These are phyloP conservation scores for Parochlus steinenii DNA, from an alignment of 2,888 invertebrate species.

Conservation along the genomic window DNA sequence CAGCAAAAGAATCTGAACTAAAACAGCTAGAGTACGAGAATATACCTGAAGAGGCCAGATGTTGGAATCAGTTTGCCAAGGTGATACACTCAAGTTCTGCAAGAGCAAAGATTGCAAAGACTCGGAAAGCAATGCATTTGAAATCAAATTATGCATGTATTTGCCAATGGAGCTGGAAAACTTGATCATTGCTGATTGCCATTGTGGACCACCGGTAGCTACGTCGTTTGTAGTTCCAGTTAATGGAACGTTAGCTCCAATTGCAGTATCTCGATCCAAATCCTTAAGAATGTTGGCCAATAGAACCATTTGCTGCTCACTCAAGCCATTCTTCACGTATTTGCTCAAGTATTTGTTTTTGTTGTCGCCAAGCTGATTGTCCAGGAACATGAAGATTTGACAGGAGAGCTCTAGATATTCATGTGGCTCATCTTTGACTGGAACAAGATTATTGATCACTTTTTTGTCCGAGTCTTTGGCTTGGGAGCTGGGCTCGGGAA, in stretches of 20 bases:
- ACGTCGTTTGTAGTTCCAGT: conserved; percentile 5
- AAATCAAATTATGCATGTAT: conserved; percentile 48
- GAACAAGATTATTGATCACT: conserved; percentile 38
- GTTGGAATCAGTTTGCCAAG: conserved; percentile 45
- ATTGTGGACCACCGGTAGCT: conserved; percentile 21
- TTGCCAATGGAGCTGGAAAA: conserved; percentile 29
- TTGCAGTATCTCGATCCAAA: conserved; percentile 72
- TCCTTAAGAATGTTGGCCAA: conserved; percentile 80
- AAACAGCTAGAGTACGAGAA: conserved; percentile 58
- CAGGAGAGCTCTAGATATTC: conserved; percentile 79
- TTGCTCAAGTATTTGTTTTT: conserved; percentile 38
- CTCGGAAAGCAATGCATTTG: conserved; percentile 48
- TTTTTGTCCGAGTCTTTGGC: conserved; percentile 32
- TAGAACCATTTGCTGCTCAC: conserved; percentile 78
- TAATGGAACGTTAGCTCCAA: conserved; percentile 3
- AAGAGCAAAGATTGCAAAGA: conserved; percentile 53
- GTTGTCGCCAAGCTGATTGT: conserved; percentile 49
- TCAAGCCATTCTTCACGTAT: conserved; percentile 48
- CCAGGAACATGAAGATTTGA: conserved; percentile 72
- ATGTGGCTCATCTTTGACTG: conserved; percentile 63
- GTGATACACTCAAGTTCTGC: conserved; percentile 56
- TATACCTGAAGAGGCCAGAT: conserved; percentile 66
- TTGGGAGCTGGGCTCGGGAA: conserved; percentile 35
- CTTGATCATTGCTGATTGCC: conserved; percentile 29
- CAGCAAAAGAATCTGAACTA: conserved; percentile 70